Evolutionary conservation across 64 coral and sea anemone genomes (phyloP).

Genomic region (Catalaphyllia jardinei): DNA sequence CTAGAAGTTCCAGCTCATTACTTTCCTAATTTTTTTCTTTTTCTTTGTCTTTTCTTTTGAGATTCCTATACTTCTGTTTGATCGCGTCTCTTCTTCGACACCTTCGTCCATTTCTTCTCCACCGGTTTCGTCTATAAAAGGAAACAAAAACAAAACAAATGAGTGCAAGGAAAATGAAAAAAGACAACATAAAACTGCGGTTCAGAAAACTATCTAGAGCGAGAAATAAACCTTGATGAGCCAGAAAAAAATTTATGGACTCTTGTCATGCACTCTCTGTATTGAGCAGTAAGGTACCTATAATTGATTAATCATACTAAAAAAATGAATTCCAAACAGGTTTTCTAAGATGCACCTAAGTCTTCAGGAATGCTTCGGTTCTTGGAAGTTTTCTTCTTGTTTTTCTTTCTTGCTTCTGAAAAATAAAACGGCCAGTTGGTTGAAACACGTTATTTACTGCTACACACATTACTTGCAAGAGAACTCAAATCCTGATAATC

Average conservation of each 20-base stretch:
- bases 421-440: not conserved
- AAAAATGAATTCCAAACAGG: not conserved
- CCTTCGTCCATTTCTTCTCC: constrained; percentile 24
- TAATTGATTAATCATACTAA: no score
- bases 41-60: constrained; percentile 43
- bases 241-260: not conserved
- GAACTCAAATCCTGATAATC: not conserved
- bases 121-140: not conserved
- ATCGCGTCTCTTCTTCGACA: constrained; percentile 9
- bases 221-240: no score
- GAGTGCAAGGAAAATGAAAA: not conserved
- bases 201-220: not conserved
- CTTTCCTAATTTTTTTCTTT: constrained; percentile 72
- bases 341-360: constrained; percentile 1
- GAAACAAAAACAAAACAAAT: not conserved
- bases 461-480: not conserved
- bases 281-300: no score
- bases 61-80: not conserved
- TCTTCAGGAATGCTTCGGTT: constrained; percentile 42
- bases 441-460: no score
- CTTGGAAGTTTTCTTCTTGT: not conserved
- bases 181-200: not conserved
- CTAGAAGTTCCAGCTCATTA: constrained; percentile 66
- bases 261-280: no score
- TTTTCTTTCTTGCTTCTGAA: constrained; percentile 41